Evolutionary conservation across 2,797 vertebrate species (phyloP).

Genomic region (Cetoscarus ocellatus): DNA sequence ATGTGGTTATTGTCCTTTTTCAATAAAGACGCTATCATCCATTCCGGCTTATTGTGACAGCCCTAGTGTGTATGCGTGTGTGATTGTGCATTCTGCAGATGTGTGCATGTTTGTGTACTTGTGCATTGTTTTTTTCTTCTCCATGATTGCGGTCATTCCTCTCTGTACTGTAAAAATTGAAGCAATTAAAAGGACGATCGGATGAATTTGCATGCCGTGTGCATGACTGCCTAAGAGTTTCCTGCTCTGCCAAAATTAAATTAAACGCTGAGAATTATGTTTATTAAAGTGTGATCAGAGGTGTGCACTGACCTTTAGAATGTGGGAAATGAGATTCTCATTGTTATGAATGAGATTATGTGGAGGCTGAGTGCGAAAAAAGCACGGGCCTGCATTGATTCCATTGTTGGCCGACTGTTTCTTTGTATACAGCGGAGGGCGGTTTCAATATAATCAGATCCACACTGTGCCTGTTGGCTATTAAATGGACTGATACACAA

Average conservation of each 20-base stretch:
- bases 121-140: slow-evolving; percentile 36
- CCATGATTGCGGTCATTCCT: slow-evolving; percentile 71
- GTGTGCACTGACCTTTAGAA: slow-evolving; percentile 87
- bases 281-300: slow-evolving; percentile 88
- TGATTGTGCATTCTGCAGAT: slow-evolving; percentile 46
- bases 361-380: slow-evolving; percentile 69
- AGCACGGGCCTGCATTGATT: slow-evolving; percentile 69
- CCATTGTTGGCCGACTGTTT: slow-evolving; percentile 76
- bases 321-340: slow-evolving; percentile 86
- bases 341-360: slow-evolving; percentile 86
- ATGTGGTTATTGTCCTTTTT: no score
- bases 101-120: slow-evolving; percentile 42
- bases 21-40: no score
- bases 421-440: slow-evolving; percentile 76
- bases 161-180: slow-evolving; percentile 79
- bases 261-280: slow-evolving; percentile 85
- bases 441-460: slow-evolving; percentile 84
- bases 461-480: slow-evolving; percentile 79
- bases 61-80: neutral
- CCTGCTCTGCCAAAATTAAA: slow-evolving; percentile 84
- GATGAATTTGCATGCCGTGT: slow-evolving; percentile 78
- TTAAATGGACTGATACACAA: slow-evolving; percentile 79
- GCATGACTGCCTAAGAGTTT: slow-evolving; percentile 77
- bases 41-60: no score
- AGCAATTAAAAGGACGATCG: slow-evolving; percentile 83